Evolutionary conservation across 2,113 vertebrate genomes (phyloP).

Genomic region (Budorcas taxicolor): DNA sequence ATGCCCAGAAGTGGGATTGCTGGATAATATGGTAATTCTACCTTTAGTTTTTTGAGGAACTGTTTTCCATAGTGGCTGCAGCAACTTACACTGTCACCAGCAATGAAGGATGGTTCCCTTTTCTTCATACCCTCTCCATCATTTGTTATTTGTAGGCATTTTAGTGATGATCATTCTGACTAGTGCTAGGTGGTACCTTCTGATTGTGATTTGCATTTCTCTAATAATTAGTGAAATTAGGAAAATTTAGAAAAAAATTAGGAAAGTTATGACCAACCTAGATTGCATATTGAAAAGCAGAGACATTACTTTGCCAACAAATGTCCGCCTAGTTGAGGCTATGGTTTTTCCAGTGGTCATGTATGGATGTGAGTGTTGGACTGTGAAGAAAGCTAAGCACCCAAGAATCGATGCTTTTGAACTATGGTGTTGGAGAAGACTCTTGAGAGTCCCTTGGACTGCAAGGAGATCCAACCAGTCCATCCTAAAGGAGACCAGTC

Average conservation of each 20-base stretch:
- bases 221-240: background rate
- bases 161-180: background rate
- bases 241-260: too few relatives aligned
- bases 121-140: background rate
- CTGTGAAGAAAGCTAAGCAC: too few relatives aligned
- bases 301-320: too few relatives aligned
- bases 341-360: too few relatives aligned
- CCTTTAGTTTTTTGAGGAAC: background rate
- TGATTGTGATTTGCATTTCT: background rate
- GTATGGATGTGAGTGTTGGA: too few relatives aligned
- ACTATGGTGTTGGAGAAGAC: too few relatives aligned
- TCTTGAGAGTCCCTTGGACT: too few relatives aligned
- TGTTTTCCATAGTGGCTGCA: background rate
- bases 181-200: background rate
- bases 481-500: too few relatives aligned
- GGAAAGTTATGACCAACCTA: too few relatives aligned
- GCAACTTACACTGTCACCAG: background rate
- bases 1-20: background rate
- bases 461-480: too few relatives aligned
- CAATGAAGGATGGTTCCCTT: background rate
- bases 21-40: background rate
- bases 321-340: fast-evolving
- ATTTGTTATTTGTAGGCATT: background rate
- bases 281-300: too few relatives aligned
- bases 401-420: too few relatives aligned